Conservation (phyloP, 2,888 invertebrate species). For the Drosophila peninsularis region DNA sequence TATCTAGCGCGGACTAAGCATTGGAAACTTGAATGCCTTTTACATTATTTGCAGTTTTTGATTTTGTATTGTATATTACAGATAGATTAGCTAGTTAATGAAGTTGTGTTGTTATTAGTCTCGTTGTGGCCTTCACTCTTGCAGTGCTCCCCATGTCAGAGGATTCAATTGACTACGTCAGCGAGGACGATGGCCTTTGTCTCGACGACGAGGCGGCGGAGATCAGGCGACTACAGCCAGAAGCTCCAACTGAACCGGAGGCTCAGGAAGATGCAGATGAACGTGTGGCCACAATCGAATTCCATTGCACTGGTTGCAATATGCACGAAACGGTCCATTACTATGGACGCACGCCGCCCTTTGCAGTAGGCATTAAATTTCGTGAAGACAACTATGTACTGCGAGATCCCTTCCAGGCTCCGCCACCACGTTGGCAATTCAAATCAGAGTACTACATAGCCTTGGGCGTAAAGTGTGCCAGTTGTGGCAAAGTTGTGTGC, state of each 20-base stretch:
- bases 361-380: slow-evolving; percentile 88
- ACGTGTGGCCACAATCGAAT: slow-evolving; percentile 80
- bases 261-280: slow-evolving; percentile 66
- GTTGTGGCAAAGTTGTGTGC: slow-evolving; percentile 90
- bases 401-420: slow-evolving; percentile 93
- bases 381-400: slow-evolving; percentile 91
- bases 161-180: slow-evolving; percentile 2
- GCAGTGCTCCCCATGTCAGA: slow-evolving; percentile 33
- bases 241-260: slow-evolving; percentile 12
- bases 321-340: slow-evolving; percentile 90
- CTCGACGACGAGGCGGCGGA: slow-evolving; percentile 72
- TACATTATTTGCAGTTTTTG: slow-evolving; percentile 4
- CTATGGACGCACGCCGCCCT: slow-evolving; percentile 90
- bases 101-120: slow-evolving; percentile 4
- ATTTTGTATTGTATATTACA: slow-evolving; percentile 1
- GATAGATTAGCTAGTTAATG: slow-evolving; percentile 8
- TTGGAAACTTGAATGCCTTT: slow-evolving; percentile 14
- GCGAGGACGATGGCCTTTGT: slow-evolving; percentile 47
- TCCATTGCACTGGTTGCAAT: slow-evolving; percentile 88
- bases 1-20: slow-evolving; percentile 64
- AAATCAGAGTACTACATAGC: slow-evolving; percentile 90
- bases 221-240: slow-evolving; percentile 70
- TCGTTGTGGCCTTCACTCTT: slow-evolving; percentile 18
- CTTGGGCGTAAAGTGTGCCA: slow-evolving; percentile 90
- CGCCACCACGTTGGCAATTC: slow-evolving; percentile 85